Base-by-base conservation (phyloP, 2,113 vertebrate species). In the Arothron firmamentum region DNA sequence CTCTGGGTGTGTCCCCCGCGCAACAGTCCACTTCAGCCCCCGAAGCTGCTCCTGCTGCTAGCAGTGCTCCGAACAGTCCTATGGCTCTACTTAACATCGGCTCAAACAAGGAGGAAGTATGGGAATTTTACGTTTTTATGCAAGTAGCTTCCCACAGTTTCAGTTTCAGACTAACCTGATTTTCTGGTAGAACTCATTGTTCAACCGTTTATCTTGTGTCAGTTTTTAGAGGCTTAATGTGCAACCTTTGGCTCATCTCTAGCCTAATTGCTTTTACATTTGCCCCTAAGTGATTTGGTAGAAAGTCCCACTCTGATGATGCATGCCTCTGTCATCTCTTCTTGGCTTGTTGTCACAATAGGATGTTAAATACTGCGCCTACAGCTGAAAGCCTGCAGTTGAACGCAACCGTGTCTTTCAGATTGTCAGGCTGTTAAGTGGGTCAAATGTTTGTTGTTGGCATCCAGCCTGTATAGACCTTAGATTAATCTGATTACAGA, bases 21-120 rank as follows among this genome's bases (percentile, higher is more conserved):
- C 38, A 75, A 19, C 79, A 88, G 84, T 90, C 88, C 72, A 86
- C 53, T 75, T 79, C 90, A n/a, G 79, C 92, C 74, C 87, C 92
- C 6, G 90, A 91, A 75, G 78, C 79, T 52, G 87, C 74, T 67
- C 86, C 61, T 7, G 83, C 75, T 7, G 72, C 90, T 60, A 88
- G 88, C 81, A 94, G 92, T 2, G 90, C 86, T 45, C 93, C 94
- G 1, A 94, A 94, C 85, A 95, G 94, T 59, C 93, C 93, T 2
- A 94, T 95, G 92, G 93, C 93, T 0, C 75, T 92, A 59, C 93
- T 94, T 15, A 94, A 93, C 79, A 92, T 94, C 1, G 90, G 92
- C 9, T 93, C 93, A 81, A 93, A 89, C 83, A 93, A 94, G 67
- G 92, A 93, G 59, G 93, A 94, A 89, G 93, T 94, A 88, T 54